Evolutionary conservation across 2,113 vertebrate genomes (phyloP).

Genomic region (Nibea coibor): DNA sequence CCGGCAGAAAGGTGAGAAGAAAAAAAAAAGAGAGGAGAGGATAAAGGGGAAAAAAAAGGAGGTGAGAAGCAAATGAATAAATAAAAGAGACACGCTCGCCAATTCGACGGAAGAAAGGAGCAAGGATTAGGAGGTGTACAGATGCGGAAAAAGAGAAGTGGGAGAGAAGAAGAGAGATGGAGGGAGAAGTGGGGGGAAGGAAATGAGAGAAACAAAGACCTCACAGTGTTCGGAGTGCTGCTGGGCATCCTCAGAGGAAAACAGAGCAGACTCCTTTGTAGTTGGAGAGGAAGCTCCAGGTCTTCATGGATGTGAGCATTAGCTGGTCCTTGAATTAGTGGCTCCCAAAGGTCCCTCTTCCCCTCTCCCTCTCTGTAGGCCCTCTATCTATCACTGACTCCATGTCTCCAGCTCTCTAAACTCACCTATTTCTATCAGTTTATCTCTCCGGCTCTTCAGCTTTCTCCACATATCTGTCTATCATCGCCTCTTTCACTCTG

Average conservation of each 20-base stretch:
- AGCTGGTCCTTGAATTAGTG: conserved; percentile 72
- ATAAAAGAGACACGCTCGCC: conserved; percentile 59
- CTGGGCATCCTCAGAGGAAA: conserved; percentile 75
- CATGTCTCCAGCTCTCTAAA: conserved; percentile 42
- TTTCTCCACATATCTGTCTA: conserved; percentile 36
- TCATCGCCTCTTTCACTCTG: conserved; percentile 44
- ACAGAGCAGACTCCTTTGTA: conserved; percentile 72
- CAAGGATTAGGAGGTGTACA: conserved; percentile 63
- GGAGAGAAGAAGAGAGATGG: conserved; percentile 38
- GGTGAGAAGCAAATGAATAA: conserved; percentile 68
- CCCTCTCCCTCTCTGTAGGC: background rate
- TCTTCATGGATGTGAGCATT: conserved; percentile 73
- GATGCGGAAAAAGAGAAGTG: conserved; percentile 64
- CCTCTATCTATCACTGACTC: conserved; percentile 49
- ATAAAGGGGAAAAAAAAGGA: conserved; percentile 22
- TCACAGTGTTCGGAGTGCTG: conserved; percentile 75
- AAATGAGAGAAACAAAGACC: conserved; percentile 71
- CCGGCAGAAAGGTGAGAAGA: conserved; percentile 24
- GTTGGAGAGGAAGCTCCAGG: conserved; percentile 71
- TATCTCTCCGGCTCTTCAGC: conserved; percentile 55
- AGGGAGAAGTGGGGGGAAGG: conserved; percentile 28
- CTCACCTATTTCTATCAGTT: conserved; percentile 49
- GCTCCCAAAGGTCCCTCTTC: conserved; percentile 56
- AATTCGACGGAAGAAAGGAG: conserved; percentile 58
- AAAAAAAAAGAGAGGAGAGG: background rate